A percentile compares a stretch with the other conserved stretches of the same genome.
These are phyloP conservation scores for Epizoanthus scotinus DNA, from an alignment of 92 coral and sea anemone species.

Conservation along the genomic window DNA sequence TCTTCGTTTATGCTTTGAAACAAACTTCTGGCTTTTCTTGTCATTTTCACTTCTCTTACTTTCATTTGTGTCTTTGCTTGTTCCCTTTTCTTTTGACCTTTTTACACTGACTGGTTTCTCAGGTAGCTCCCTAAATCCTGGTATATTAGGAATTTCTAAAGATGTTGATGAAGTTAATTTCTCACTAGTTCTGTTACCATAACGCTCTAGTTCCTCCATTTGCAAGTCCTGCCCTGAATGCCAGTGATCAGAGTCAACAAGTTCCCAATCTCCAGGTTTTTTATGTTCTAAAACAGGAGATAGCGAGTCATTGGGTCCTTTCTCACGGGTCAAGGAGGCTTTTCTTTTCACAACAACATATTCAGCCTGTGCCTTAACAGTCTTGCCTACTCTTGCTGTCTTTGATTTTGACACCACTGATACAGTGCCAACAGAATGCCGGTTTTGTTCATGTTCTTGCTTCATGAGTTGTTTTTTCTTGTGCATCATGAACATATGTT, in stretches of 20 bases:
- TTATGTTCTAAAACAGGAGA: conserved; percentile 55
- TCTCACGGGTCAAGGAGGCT: conserved; percentile 46
- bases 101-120: conserved; percentile 83
- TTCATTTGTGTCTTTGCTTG: background rate
- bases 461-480: conserved; percentile 45
- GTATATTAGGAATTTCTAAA: conserved; percentile 68
- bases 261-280: conserved; percentile 54
- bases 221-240: conserved; percentile 26
- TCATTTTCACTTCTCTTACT: background rate
- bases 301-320: conserved; percentile 30
- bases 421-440: conserved; percentile 50
- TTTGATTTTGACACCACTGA: conserved; percentile 61
- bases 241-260: conserved; percentile 33
- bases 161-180: conserved; percentile 17
- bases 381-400: conserved; percentile 43
- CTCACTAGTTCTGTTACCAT: background rate
- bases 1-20: conserved; percentile 29
- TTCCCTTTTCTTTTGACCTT: conserved; percentile 43
- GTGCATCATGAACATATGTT: conserved; percentile 41
- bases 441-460: conserved; percentile 44
- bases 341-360: conserved; percentile 44
- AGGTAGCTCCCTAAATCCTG: conserved; percentile 74
- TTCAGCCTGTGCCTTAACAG: conserved; percentile 40
- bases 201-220: conserved; percentile 11
- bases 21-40: conserved; percentile 9